Evolutionary conservation across 2,888 invertebrate species (phyloP).

Genomic region (Eupithecia insigniata): DNA sequence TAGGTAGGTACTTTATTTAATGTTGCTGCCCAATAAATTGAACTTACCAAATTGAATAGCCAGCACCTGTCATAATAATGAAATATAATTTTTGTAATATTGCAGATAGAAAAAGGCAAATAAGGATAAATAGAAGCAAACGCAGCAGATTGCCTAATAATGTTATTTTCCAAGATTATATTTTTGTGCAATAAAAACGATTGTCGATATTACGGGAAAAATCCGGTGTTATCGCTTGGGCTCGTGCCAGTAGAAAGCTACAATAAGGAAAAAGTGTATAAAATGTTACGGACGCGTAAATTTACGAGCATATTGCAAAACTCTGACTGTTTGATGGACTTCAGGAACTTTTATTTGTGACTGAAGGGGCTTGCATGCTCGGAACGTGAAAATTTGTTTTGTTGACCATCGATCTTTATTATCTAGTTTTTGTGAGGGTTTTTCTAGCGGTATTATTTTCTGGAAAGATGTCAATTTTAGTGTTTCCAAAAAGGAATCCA

Average conservation of each 20-base stretch:
- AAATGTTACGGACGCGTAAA: constrained; percentile 21
- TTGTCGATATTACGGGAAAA: constrained; percentile 29
- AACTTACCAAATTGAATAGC: not conserved
- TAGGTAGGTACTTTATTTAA: not conserved
- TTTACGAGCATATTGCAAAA: constrained; percentile 27
- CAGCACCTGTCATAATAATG: constrained; percentile 1
- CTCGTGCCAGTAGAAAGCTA: constrained; percentile 24
- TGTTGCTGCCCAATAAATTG: not conserved
- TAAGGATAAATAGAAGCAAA: constrained; percentile 6
- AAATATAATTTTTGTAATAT: constrained; percentile 5
- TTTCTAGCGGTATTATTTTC: not conserved
- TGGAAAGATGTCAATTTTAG: not conserved
- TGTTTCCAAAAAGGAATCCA: no score
- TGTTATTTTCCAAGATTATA: constrained; percentile 20
- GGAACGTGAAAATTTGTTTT: not conserved
- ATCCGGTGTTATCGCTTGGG: constrained; percentile 27
- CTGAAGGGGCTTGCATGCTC: not conserved
- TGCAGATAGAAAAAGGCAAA: not conserved
- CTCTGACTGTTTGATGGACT: constrained; percentile 23
- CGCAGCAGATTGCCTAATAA: constrained; percentile 11
- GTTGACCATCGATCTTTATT: not conserved
- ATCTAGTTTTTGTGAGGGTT: not conserved
- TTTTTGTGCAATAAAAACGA: constrained; percentile 23
- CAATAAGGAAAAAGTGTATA: constrained; percentile 30
- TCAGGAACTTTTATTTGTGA: constrained; percentile 1